Base-by-base conservation (phyloP, 2,113 vertebrate genomes). In the Rhabdomys dilectus region DNA sequence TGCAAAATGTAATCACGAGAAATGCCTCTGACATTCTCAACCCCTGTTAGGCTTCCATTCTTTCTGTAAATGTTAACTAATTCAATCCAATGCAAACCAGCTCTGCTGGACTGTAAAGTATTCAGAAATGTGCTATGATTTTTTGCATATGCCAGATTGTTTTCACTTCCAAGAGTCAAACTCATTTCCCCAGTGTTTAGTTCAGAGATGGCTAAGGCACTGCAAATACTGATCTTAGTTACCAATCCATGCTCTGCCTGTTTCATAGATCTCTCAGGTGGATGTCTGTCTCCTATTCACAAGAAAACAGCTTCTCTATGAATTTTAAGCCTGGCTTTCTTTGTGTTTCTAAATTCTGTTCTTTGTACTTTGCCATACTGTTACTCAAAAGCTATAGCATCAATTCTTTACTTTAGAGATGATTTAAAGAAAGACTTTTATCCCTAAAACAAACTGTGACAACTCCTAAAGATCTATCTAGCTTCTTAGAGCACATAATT, bases 31-130 rank as follows among this genome's bases (percentile, higher is more conserved):
- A 88, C n/a, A 48, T 53, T 66, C 84, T 96, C 53, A 81, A 31
- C 26, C 48, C 87, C 91, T 94, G 84, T 45, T 48, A 58, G n/a
- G 26, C 22, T 90, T 53, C 51, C 51, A 29, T 66, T 85, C 77
- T 91, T 93, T 78, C 88, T 96, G 78, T 88, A 91, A 98, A 97
- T 95, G 70, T 92, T 96, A 97, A 92, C 78, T 92, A 93, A 93
- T 96, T 93, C 91, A 90, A 17, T 92, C 77, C 90, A 42, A 90
- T 51, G 87, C 22, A 73, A 91, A 89, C 48, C 29, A 78, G 10
- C 87, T 93, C 51, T 95, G 31, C 62, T 66, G 34, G 34, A 62
- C 88, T 93, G 21, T 88, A 92, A 96, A 85, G 88, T 93, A 93
- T 93, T 96, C 88, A 88, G n/a, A 80, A 34, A 73, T 92, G 21